Conservation (phyloP, 2,888 invertebrate species). For the Slavum lentiscoides region DNA sequence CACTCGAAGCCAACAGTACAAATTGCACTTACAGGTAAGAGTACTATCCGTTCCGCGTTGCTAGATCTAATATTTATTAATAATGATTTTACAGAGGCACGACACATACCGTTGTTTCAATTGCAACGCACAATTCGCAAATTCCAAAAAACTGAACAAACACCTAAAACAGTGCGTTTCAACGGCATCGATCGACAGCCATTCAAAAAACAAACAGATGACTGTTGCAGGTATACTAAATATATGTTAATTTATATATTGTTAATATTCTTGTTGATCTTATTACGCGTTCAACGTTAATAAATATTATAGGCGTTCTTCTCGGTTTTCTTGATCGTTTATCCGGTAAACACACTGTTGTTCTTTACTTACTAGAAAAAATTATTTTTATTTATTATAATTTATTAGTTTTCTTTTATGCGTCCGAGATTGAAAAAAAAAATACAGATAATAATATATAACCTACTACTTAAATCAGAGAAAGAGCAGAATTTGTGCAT, state of each 20-base stretch:
- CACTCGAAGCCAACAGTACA: constrained; percentile 38
- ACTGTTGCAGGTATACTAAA: constrained; percentile 2
- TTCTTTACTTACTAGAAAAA: too few species aligned
- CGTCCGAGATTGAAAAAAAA: too few species aligned
- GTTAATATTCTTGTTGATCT: not conserved
- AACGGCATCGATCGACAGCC: not conserved
- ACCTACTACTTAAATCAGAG: too few species aligned
- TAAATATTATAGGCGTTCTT: not conserved
- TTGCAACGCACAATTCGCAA: constrained; percentile 40
- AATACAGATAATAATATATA: too few species aligned
- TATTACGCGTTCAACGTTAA: too few species aligned
- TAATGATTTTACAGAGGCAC: constrained; percentile 32
- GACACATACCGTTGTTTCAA: constrained; percentile 39
- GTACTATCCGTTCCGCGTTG: not conserved
- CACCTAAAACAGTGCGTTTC: constrained; percentile 34
- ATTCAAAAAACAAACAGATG: constrained; percentile 16
- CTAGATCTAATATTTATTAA: not conserved
- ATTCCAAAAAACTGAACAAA: constrained; percentile 42
- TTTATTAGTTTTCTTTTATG: not conserved
- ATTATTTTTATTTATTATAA: too few species aligned
- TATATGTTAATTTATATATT: too few species aligned
- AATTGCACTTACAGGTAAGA: constrained; percentile 43
- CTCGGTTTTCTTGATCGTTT: not conserved
- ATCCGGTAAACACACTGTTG: not conserved
- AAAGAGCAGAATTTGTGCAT: too few species aligned